phyloP scores from a whole-genome alignment of 1,140 invertebrate genomes.

The Pogonognathellus flavescens region DNA sequence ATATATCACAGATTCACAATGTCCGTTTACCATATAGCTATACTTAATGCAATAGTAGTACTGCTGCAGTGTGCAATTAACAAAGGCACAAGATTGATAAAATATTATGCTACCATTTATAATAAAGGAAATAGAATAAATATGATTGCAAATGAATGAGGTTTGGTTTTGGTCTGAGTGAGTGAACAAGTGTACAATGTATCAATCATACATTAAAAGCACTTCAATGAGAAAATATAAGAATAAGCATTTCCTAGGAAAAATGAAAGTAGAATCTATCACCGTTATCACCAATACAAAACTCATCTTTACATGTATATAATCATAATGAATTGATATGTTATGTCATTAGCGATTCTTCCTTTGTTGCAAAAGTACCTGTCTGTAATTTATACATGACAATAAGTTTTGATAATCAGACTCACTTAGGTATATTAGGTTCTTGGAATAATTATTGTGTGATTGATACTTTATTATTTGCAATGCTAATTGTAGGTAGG shows the following conservation, averaged over 20 bases:
- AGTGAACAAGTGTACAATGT: not conserved
- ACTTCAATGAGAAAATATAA: not conserved
- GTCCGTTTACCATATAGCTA: not conserved
- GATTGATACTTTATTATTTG: no score
- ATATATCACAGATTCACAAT: not conserved
- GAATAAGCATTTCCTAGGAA: slow-evolving; percentile 14
- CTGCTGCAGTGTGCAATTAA: not conserved
- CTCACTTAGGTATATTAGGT: no score
- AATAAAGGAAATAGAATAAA: not conserved
- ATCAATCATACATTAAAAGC: not conserved
- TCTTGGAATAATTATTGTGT: no score
- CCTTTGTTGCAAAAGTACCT: no score
- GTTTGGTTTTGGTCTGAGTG: no score
- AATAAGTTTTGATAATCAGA: no score
- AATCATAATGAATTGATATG: slow-evolving; percentile 19
- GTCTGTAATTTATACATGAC: no score
- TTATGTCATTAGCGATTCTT: not conserved
- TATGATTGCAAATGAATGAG: not conserved
- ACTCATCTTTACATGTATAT: slow-evolving; percentile 28
- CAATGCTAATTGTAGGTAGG: no score
- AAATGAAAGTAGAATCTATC: slow-evolving; percentile 44
- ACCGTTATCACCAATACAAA: not conserved
- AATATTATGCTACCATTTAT: not conserved
- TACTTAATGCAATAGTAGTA: not conserved
- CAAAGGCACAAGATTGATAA: not conserved